Percentiles rank a stretch among this genome's conserved stretches.
Conservation (phyloP, 2,888 invertebrate genomes). For the Drosophila sordidula region DNA sequence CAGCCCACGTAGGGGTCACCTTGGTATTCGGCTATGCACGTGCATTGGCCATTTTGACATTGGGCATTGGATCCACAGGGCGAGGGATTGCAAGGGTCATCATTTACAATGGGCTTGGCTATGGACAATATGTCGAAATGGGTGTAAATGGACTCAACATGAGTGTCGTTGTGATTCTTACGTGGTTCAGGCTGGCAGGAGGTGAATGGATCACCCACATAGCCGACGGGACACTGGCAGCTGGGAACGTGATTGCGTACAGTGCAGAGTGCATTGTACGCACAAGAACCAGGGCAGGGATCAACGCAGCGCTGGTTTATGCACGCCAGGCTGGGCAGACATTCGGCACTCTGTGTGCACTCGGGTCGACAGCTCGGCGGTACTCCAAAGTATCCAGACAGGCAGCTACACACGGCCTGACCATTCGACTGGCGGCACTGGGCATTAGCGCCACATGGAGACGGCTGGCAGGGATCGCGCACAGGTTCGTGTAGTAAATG, state of each 20-base stretch:
- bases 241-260: constrained; percentile 91
- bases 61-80: constrained; percentile 90
- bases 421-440: constrained; percentile 88
- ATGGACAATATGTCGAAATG: constrained; percentile 3
- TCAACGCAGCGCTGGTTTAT: constrained; percentile 91
- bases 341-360: constrained; percentile 90
- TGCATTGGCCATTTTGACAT: constrained; percentile 89
- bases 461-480: constrained; percentile 87
- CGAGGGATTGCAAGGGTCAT: constrained; percentile 87
- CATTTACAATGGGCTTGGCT: constrained; percentile 73
- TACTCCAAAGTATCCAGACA: constrained; percentile 88
- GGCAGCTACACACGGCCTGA: constrained; percentile 88
- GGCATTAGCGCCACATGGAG: constrained; percentile 90
- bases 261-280: constrained; percentile 87
- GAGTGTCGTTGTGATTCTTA: constrained; percentile 85
- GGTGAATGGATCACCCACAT: constrained; percentile 91
- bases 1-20: constrained; percentile 92
- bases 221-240: constrained; percentile 90
- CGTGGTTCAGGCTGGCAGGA: constrained; percentile 86
- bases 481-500: constrained; percentile 68
- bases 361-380: constrained; percentile 91
- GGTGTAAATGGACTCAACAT: not conserved
- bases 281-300: constrained; percentile 93
- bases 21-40: constrained; percentile 89
- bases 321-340: constrained; percentile 90